These are phyloP conservation scores for Agriopis marginaria DNA, from an alignment of 2,888 invertebrate genomes.

Conservation along the genomic window DNA sequence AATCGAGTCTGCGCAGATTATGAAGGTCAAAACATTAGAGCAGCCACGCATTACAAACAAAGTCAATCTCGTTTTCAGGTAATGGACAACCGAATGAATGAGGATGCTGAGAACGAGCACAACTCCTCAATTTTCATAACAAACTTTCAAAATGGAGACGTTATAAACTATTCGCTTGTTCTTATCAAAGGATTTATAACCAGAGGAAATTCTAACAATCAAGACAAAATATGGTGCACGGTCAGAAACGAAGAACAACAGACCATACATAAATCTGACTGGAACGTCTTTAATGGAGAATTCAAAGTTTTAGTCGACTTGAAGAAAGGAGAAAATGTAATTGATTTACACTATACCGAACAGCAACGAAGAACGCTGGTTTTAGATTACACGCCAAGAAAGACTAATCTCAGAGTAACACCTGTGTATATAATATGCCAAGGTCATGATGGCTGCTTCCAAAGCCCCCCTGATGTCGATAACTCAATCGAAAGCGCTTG, in stretches of 20 bases:
- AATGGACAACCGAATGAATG: conserved; percentile 80
- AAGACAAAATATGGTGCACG: conserved; percentile 75
- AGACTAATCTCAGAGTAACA: conserved; percentile 88
- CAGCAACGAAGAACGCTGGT: conserved; percentile 75
- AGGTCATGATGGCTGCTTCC: conserved; percentile 92
- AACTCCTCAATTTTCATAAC: conserved; percentile 81
- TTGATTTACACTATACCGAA: conserved; percentile 86
- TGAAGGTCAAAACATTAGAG: conserved; percentile 58
- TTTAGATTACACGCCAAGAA: conserved; percentile 86
- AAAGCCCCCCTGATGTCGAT: conserved; percentile 88
- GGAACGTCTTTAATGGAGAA: conserved; percentile 88
- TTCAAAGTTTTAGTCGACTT: conserved; percentile 90
- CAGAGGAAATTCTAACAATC: conserved; percentile 73
- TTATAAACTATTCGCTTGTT: conserved; percentile 86
- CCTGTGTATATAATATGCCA: conserved; percentile 94
- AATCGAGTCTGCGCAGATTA: conserved; percentile 57
- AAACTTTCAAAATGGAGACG: conserved; percentile 88
- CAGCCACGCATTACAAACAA: conserved; percentile 49
- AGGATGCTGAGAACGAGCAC: conserved; percentile 77
- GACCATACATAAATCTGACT: conserved; percentile 70
- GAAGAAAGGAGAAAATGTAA: conserved; percentile 87
- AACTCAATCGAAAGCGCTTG: conserved; percentile 91
- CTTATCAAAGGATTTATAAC: conserved; percentile 87
- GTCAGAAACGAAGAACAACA: conserved; percentile 73
- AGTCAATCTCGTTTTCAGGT: conserved; percentile 74